Conservation (phyloP, 2,113 vertebrate species). For the Nothobranchius kuhntae region DNA sequence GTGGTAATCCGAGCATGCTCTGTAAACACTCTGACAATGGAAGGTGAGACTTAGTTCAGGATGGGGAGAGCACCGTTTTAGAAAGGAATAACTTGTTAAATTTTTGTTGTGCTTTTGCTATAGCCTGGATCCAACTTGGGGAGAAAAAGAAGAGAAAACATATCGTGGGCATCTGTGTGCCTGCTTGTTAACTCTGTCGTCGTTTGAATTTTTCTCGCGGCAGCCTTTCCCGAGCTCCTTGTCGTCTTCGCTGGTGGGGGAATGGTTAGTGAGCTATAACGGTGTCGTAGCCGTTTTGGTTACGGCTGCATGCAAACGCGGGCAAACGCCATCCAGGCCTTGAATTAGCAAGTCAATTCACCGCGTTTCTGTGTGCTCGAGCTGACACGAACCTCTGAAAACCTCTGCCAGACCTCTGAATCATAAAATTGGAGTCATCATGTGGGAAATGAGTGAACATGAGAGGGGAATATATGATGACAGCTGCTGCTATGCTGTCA, state of each 20-base stretch:
- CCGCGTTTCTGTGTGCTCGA: constrained; percentile 23
- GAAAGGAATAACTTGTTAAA: not conserved
- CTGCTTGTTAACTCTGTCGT: constrained; percentile 44
- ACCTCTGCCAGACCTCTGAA: constrained; percentile 38
- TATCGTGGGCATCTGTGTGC: constrained; percentile 13
- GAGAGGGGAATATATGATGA: constrained; percentile 15
- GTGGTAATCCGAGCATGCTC: constrained; percentile 4
- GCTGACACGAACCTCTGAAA: constrained; percentile 35
- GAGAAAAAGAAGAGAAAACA: not conserved
- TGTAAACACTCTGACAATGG: constrained; percentile 3
- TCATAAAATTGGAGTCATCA: constrained; percentile 21
- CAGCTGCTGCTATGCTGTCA: constrained; percentile 3
- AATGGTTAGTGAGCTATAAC: constrained; percentile 19
- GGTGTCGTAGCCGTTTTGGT: constrained; percentile 25
- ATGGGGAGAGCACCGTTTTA: constrained; percentile 3
- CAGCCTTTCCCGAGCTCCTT: too few relatives aligned
- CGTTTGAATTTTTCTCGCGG: not conserved
- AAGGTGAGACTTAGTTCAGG: constrained; percentile 7
- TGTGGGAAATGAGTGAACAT: constrained; percentile 17
- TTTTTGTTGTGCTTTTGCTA: constrained; percentile 10
- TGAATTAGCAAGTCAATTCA: constrained; percentile 46
- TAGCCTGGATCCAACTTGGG: constrained; percentile 11
- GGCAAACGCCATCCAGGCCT: constrained; percentile 9
- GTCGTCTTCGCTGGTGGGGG: constrained; percentile 24
- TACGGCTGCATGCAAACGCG: not conserved